Percentiles rank a stretch among this genome's conserved stretches.
Evolutionary conservation across 2,113 vertebrate genomes (phyloP).

Genomic region (Neodontobutis hainanensis): DNA sequence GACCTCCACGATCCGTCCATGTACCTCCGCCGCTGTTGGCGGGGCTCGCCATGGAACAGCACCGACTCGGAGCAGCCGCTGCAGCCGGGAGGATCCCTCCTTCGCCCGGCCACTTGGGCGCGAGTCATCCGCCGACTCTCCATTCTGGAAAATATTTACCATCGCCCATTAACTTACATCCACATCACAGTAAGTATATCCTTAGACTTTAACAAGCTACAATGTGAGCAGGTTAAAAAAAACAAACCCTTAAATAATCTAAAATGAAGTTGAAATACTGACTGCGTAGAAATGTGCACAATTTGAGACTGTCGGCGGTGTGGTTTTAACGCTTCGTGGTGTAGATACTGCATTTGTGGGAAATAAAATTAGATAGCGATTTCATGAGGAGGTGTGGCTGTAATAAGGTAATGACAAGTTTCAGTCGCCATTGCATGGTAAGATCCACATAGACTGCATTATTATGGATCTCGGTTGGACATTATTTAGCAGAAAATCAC

Average conservation of each 20-base stretch:
- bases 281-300: constrained; percentile 43
- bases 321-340: neutral
- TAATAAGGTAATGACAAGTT: constrained; percentile 45
- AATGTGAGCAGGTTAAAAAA: neutral
- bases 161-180: constrained; percentile 88
- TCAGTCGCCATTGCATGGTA: constrained; percentile 29
- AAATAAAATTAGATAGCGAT: constrained; percentile 20
- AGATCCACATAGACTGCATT: constrained; percentile 6
- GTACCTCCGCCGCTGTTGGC: constrained; percentile 89
- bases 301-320: constrained; percentile 29
- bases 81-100: constrained; percentile 86
- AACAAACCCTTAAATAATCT: neutral
- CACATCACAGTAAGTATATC: constrained; percentile 88
- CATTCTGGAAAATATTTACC: constrained; percentile 90
- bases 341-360: constrained; percentile 1
- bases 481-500: constrained; percentile 40
- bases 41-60: constrained; percentile 90
- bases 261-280: constrained; percentile 47
- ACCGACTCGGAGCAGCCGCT: constrained; percentile 85
- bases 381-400: constrained; percentile 40
- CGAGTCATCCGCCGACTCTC: constrained; percentile 85
- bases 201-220: neutral
- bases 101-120: constrained; percentile 83
- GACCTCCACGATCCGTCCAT: constrained; percentile 90
- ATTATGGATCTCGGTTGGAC: constrained; percentile 8